Evolutionary conservation across 2,888 invertebrate species (phyloP), one percentile per base, ranked within the genome.

Genomic region (Malthinus seriepunctatus): DNA sequence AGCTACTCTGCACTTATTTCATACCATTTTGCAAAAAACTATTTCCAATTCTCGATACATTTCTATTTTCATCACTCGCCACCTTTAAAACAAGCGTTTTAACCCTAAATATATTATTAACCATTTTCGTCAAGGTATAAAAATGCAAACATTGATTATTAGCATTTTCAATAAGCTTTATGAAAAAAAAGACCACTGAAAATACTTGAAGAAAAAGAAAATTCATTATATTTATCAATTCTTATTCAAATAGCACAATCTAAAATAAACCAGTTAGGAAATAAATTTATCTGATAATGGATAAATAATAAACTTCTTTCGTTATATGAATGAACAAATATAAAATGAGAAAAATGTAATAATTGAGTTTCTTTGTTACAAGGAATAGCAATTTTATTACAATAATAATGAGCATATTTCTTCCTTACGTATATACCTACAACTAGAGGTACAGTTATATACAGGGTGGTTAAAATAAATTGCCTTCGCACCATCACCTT

Each of bases 231-330:
- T 15, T 42, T 15, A 14, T 42, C 39, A 42, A 15, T 42, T 15
- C 23, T 42, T 23, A 42, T 42, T 42, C 23, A 42, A 42, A 42
- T 42, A 42, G 39, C 23, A 9, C 39, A n/a, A 39, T 42, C 14
- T 42, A 42, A 42, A 15, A 42, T 14, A 42, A 42, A 42, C 23
- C 39, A 42, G 14, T 42, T 42, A 14, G 39, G 14, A 42, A 42
- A 42, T 42, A 44, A 61, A 61, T 57, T 57, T 61, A 57, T 61
- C 61, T 54, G 51, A 33, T 42, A 42, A 42, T 57, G 57, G 54
- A 54, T 61, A 57, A 61, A 61, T 57, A 61, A 61, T 61, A 54
- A 57, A 61, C 50, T 48, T 53, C 53, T 54, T 57, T 57, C 54
- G 50, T 61, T 61, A 42, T 48, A 44, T 54, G 54, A 61, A 51